These are phyloP conservation scores for Pelobates cultripes DNA, from an alignment of 2,797 vertebrate species.

Conservation along the genomic window DNA sequence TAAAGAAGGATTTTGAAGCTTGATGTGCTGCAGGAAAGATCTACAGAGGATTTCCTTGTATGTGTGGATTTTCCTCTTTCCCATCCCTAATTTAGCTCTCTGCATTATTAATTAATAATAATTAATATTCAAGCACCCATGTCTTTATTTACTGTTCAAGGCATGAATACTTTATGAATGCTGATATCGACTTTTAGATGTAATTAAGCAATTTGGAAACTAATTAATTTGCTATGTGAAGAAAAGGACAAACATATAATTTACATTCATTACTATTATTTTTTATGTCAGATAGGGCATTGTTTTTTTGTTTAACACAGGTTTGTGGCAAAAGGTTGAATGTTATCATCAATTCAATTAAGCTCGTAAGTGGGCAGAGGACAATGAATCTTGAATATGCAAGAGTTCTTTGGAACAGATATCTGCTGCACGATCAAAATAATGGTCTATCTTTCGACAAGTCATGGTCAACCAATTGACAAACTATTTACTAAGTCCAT, in stretches of 20 bases:
- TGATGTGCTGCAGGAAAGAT: conserved; percentile 67
- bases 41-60: conserved; percentile 67
- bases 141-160: conserved; percentile 89
- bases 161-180: conserved; percentile 93
- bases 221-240: conserved; percentile 84
- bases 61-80: conserved; percentile 4
- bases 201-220: conserved; percentile 93
- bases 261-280: not conserved
- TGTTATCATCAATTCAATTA: too few species aligned
- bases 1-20: conserved; percentile 67
- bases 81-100: conserved; percentile 77
- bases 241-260: conserved; percentile 15
- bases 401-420: too few species aligned
- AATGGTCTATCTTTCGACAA: too few species aligned
- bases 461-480: too few species aligned
- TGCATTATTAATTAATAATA: conserved; percentile 93
- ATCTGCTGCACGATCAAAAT: too few species aligned
- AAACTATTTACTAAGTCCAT: too few species aligned
- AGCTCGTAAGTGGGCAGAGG: too few species aligned
- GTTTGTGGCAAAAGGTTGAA: conserved; percentile 8
- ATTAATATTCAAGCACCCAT: conserved; percentile 92
- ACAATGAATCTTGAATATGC: too few species aligned
- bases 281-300: conserved; percentile 7
- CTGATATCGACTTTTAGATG: conserved; percentile 87
- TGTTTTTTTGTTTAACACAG: conserved; percentile 6